Evolutionary conservation across 2,797 vertebrate species (phyloP), one percentile per base, ranked within the genome.

Genomic region (Acrossocheilus fasciatus): DNA sequence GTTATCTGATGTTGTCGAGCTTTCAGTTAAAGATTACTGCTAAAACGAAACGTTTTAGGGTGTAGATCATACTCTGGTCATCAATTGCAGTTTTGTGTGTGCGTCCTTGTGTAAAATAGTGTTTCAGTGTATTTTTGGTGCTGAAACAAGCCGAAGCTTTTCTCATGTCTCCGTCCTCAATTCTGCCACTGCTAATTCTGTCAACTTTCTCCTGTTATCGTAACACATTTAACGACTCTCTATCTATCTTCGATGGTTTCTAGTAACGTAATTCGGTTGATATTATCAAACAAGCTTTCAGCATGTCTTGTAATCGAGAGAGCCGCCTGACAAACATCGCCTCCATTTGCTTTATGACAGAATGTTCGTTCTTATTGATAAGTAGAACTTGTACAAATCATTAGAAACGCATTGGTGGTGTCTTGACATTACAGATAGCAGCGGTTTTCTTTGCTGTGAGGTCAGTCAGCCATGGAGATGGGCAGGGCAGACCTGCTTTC

Each of bases 401-500:
- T 30, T 7, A 43, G 23, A 43, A 70, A 70, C 11, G 6, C 12
- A 50, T 10, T 57, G 64, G 10, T 30, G 10, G 39, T 57, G 15
- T 78, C 4, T 34, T 68, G 15, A 57, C 6, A 23, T 30, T 30
- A 69, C 11, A 30, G 6, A 59, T 4, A 79, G 17, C 9, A n/a
- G 50, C 10, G 34, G 34, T 23, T 45, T 85, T 59, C 6, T 30
- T 54, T 4, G 18, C 62, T 34, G 57, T 76, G 52, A 64, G 66
- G 66, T 62, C 41, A 81, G 84, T 80, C 76, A 54, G 41, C 47
- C 76, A 47, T 64, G 52, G 20, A 80, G 43, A 74, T 86, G 84
- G 84, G 76, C 84, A 50, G 84, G 83, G 75, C 83, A 79, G 75
- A 70, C 75, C 26, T 54, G 66, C 30, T 4, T 79, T 45, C n/a